Evolutionary conservation across 2,113 vertebrate genomes (phyloP), one percentile per base, ranked within the genome.

Genomic region (Gasterosteus aculeatus): DNA sequence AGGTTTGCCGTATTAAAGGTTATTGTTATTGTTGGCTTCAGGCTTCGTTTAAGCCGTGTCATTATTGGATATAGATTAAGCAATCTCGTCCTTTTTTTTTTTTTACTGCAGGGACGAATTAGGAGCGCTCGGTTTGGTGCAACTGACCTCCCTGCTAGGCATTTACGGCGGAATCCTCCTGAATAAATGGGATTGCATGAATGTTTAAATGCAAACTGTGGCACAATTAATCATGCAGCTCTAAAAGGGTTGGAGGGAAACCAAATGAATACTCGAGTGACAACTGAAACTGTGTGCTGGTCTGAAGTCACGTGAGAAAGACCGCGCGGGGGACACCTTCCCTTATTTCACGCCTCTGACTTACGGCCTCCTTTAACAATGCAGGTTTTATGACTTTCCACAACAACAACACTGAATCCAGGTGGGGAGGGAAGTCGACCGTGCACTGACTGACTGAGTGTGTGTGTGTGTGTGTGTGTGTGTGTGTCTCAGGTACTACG

Each of bases 401-500:
- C 5, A 59, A 53, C 60, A 57, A 68, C 15, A 26, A 38, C 42
- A 33, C 33, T 51, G 39, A 65, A 41, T 58, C 19, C 58, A 73
- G 38, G 59, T 70, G 84, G 49, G 61, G 38, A 56, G 66, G 75
- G 63, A 84, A 77, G 69, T 84, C 57, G 64, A 60, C 57, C 66
- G 71, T 85, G 66, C 15, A 70, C 54, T 47, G 66, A 78, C 71
- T 72, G 58, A 82, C 47, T 2, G 4, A 19, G 51, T 38, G 41
- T 46, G 62, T 54, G 69, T 53, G 57, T 42, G 57, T 62, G 38
- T 69, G 59, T 73, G 26, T 49, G 70, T 46, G 68, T 54, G 80
- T 60, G 70, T 66, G 38, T 81, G 41, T 85, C 8, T 59, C 92
- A 98, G 97, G 94, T 98, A 98, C 92, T 98, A 98, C 2, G 96